Evolutionary conservation across 2,113 vertebrate genomes (phyloP).

Genomic region (Lanius ludovicianus): DNA sequence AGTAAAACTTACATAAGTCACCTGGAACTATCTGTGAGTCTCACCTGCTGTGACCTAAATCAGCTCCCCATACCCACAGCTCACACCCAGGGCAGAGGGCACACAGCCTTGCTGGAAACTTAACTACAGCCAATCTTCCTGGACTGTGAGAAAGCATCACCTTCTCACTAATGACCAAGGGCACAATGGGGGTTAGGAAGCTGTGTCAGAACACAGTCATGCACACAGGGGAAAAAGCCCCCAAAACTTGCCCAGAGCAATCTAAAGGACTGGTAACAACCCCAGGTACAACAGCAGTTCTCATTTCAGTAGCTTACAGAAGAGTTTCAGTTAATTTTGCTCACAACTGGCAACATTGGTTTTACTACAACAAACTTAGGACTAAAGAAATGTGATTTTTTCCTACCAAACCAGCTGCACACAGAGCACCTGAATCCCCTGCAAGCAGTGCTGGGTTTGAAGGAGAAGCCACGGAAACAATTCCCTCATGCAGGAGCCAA

Average conservation of each 20-base stretch:
- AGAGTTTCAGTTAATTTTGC: not conserved
- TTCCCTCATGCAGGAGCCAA: not conserved
- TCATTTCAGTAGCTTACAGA: not conserved
- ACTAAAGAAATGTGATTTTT: not conserved
- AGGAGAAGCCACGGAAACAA: not conserved
- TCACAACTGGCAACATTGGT: not conserved
- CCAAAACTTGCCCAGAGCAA: not conserved
- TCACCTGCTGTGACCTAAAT: not conserved
- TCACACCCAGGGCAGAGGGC: not conserved
- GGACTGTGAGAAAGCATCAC: not conserved
- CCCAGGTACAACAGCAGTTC: not conserved
- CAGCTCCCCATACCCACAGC: not conserved
- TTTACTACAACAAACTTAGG: not conserved
- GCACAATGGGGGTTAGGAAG: not conserved
- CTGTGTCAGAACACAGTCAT: not conserved
- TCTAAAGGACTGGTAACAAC: not conserved
- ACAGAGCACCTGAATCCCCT: not conserved
- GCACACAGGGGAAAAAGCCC: not conserved
- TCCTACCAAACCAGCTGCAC: not conserved
- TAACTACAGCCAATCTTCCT: not conserved
- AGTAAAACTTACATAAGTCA: not conserved
- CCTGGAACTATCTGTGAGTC: not conserved
- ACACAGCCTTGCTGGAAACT: not conserved
- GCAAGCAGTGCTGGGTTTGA: not conserved
- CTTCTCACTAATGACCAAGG: not conserved